A percentile compares a stretch with the other conserved stretches of the same genome.
Conservation (phyloP, 2,113 vertebrate species). For the Hippocampus comes region DNA sequence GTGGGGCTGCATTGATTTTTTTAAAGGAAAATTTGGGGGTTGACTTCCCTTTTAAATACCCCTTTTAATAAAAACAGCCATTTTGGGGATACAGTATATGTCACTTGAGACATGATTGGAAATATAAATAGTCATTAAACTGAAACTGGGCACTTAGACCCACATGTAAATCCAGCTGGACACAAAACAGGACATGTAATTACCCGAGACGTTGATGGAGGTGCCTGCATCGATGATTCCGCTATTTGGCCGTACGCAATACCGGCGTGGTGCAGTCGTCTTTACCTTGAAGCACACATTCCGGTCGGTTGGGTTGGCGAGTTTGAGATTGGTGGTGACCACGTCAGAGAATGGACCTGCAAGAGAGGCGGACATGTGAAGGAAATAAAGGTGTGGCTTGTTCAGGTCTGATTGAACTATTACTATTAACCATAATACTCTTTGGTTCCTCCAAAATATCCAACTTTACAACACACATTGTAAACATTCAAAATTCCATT, state of each 20-base stretch:
- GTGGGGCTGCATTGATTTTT: too few relatives aligned
- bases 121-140: background rate
- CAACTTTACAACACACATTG: too few relatives aligned
- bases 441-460: background rate
- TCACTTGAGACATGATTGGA: too few relatives aligned
- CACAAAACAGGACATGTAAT: slow-evolving; percentile 1
- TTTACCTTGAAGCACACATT: slow-evolving; percentile 99
- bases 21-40: too few relatives aligned
- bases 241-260: slow-evolving; percentile 98
- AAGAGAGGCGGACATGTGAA: slow-evolving; percentile 2
- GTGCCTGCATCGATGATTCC: slow-evolving; percentile 94
- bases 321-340: slow-evolving; percentile 94
- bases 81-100: too few relatives aligned
- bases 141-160: background rate
- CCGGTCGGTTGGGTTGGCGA: slow-evolving; percentile 92
- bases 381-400: too few relatives aligned
- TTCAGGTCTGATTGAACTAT: too few relatives aligned
- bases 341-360: slow-evolving; percentile 97
- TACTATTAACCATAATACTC: background rate
- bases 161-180: background rate
- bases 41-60: too few relatives aligned
- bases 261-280: slow-evolving; percentile 96
- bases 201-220: slow-evolving; percentile 97
- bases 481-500: too few relatives aligned
- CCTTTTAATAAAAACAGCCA: too few relatives aligned